A percentile compares a stretch with the other conserved stretches of the same genome.
Conservation (phyloP, 2,888 invertebrate species). For the Labia minor region DNA sequence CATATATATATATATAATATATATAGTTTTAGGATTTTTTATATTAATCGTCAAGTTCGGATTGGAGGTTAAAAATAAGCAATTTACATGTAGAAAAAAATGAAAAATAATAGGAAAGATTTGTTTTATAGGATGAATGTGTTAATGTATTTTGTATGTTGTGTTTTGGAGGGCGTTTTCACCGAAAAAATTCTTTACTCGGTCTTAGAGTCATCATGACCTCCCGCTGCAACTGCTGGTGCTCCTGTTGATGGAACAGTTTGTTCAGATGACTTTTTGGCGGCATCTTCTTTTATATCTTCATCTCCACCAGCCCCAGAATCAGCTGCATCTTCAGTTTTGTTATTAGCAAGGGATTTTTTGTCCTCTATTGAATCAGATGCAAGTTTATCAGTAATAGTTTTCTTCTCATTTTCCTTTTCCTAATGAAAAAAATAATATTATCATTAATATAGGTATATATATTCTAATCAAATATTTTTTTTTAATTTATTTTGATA, state of each 20-base stretch:
- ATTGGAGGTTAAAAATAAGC: neutral
- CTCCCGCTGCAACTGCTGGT: neutral
- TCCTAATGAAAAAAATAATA: neutral
- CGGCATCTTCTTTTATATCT: neutral
- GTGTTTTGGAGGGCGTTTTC: constrained; percentile 1
- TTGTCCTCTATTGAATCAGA: neutral
- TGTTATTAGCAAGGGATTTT: neutral
- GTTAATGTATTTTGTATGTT: neutral
- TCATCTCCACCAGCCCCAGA: neutral
- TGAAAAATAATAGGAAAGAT: neutral
- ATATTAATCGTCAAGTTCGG: neutral
- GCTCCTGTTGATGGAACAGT: neutral
- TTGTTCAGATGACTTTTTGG: neutral
- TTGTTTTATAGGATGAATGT: neutral
- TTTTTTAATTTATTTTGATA: no score
- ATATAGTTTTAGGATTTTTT: neutral
- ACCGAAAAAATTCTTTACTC: neutral
- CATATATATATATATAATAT: no score
- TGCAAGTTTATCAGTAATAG: neutral
- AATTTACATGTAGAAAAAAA: constrained; percentile 1
- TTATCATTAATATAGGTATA: no score
- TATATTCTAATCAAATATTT: no score
- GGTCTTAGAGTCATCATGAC: neutral
- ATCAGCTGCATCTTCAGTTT: neutral
- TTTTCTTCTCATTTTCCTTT: constrained; percentile 2